Evolutionary conservation across 1,140 invertebrate species (phyloP).

Genomic region (Vollenhovia emeryi): DNA sequence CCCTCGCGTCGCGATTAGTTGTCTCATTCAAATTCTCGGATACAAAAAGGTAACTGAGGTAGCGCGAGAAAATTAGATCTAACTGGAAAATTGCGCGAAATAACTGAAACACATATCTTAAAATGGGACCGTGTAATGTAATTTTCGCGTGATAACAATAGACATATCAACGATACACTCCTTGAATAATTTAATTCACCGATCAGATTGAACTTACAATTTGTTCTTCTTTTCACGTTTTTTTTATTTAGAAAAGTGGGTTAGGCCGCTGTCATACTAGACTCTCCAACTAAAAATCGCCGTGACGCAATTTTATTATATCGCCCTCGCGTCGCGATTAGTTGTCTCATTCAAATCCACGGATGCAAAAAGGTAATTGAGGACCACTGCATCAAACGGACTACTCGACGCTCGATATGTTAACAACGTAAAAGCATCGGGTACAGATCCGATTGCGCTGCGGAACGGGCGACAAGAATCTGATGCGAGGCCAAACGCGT

Average conservation of each 20-base stretch:
- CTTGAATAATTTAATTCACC: not conserved
- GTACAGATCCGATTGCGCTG: constrained; percentile 45
- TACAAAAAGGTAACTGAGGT: not conserved
- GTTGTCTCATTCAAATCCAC: not conserved
- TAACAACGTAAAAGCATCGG: constrained; percentile 51
- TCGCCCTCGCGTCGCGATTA: not conserved
- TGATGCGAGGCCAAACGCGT: constrained; percentile 52
- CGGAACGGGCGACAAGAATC: constrained; percentile 34
- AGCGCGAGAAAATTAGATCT: not conserved
- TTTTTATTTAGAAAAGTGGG: not conserved
- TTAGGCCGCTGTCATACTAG: not conserved
- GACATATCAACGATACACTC: not conserved
- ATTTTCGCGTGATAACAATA: not conserved
- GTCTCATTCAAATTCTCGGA: not conserved
- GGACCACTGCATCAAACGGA: not conserved
- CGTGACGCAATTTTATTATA: not conserved
- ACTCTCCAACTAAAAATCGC: not conserved
- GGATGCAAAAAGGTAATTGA: not conserved
- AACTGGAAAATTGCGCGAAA: constrained; percentile 8
- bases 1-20: not conserved
- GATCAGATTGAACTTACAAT: not conserved
- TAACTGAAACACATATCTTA: not conserved
- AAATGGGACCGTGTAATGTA: not conserved
- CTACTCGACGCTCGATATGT: constrained; percentile 11
- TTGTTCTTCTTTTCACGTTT: not conserved